Evolutionary conservation across 1,140 invertebrate genomes (phyloP).

Genomic region (Homarus americanus): DNA sequence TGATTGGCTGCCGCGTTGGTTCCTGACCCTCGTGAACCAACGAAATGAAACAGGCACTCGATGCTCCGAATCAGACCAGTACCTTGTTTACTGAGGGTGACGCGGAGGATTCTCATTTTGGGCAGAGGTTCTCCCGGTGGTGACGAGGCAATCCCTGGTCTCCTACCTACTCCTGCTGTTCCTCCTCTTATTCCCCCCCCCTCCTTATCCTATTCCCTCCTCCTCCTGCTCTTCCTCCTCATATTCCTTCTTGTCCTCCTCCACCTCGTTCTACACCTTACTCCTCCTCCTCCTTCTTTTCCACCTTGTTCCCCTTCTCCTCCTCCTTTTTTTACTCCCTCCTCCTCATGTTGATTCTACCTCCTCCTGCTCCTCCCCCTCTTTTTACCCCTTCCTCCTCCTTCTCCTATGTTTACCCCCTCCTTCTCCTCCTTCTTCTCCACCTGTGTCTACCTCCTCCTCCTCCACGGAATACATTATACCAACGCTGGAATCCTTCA

Average conservation of each 20-base stretch:
- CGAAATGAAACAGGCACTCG: slow-evolving; percentile 41
- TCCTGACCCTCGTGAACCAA: slow-evolving; percentile 20
- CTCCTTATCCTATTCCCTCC: background rate
- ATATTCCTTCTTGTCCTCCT: background rate
- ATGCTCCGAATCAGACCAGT: slow-evolving; percentile 32
- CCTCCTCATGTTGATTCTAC: background rate
- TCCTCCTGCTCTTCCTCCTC: background rate
- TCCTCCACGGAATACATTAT: background rate
- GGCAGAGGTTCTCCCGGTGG: background rate
- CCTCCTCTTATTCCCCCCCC: background rate
- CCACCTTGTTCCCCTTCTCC: no score
- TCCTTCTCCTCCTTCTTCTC: background rate
- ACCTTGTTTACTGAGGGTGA: slow-evolving; percentile 36
- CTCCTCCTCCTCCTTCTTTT: background rate
- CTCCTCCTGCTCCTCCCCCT: background rate
- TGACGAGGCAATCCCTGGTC: background rate
- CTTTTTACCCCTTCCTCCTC: background rate
- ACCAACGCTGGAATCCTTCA: background rate
- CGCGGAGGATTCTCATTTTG: slow-evolving; percentile 8
- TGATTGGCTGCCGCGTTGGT: slow-evolving; percentile 4
- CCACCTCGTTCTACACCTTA: no score
- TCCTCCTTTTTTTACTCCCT: background rate
- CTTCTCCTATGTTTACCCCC: background rate
- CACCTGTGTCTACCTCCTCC: background rate
- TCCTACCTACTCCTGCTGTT: background rate